Evolutionary conservation across 2,797 vertebrate species (phyloP), one percentile per base, ranked within the genome.

Genomic region (Labroides dimidiatus): DNA sequence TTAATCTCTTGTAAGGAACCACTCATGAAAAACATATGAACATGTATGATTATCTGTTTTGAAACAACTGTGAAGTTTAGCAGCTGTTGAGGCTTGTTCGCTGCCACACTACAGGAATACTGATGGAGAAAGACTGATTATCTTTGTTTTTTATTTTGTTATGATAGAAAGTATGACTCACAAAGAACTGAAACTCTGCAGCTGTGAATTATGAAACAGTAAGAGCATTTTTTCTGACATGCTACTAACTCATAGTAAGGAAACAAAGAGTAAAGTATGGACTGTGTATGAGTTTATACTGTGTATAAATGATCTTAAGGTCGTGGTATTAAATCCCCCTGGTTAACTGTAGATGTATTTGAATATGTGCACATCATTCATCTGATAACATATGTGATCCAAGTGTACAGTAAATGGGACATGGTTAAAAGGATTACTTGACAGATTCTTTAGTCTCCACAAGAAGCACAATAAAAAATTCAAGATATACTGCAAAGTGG

Each of bases 91-190:
- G 30, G 6, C 37, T 24, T 19, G 14, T 52, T 64, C 12, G 24
- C 39, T 4, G 15, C 19, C 36, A 19, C 13, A 4, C 41, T 17
- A 5, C 17, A 37, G 3, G 6, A 9, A 23, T 3, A n/a, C 7
- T 19, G 6, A 15, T 3, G 2, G 6, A 42, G 42, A 20, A 24
- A 16, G 50, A 16, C 4, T 36, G 10, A 1, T 21, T 14, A 7
- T 16, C 16, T 12, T 30, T 54, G 4, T 19, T 47, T 47, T 52
- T 63, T 41, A 45, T 54, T 43, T 57, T 19, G n/a, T 62, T n/a
- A n/a, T 30, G 45, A 7, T 42, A 9, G 64, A 51, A n/a, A 30
- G 20, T 19, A 16, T 45, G 51, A 67, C 57, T 67, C 64, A 27
- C 24, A n/a, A 50, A 41, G 11, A 36, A 63, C 11, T 53, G 23